These are phyloP conservation scores for Noctua comes DNA, from an alignment of 2,888 invertebrate genomes.

Conservation along the genomic window DNA sequence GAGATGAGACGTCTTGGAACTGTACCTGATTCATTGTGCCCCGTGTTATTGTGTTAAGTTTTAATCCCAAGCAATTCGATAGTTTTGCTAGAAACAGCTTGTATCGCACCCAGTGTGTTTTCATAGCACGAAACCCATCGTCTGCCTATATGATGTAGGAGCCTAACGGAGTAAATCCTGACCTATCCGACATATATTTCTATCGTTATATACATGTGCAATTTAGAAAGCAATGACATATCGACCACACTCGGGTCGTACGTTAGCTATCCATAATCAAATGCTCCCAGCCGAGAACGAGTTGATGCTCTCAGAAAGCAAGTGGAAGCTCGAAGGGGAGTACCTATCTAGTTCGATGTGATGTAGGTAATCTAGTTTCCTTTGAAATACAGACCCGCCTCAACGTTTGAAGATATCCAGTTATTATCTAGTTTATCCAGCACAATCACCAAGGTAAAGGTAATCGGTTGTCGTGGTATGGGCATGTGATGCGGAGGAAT, in stretches of 20 bases:
- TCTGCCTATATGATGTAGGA: no score
- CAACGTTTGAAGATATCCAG: not conserved
- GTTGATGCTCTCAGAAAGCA: not conserved
- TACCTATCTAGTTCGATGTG: not conserved
- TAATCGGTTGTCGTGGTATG: not conserved
- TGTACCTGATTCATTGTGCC: no score
- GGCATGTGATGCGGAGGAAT: no score
- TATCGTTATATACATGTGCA: no score
- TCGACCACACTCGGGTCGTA: not conserved
- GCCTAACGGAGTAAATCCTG: no score
- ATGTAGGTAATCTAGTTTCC: not conserved
- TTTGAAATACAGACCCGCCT: not conserved
- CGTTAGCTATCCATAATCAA: not conserved
- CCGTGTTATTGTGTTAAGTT: no score
- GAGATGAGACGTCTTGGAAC: no score
- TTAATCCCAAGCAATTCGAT: no score
- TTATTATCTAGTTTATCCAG: conserved; percentile 2
- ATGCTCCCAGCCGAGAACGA: not conserved
- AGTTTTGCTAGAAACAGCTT: no score
- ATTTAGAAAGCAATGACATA: not conserved
- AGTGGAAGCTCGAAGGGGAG: not conserved
- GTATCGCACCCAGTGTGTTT: no score
- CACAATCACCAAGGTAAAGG: not conserved
- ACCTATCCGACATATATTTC: no score
- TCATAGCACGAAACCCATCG: no score